Percentiles rank a stretch among this genome's conserved stretches.
Conservation (phyloP, 2,113 vertebrate species). For the Oreochromis spilurus region DNA sequence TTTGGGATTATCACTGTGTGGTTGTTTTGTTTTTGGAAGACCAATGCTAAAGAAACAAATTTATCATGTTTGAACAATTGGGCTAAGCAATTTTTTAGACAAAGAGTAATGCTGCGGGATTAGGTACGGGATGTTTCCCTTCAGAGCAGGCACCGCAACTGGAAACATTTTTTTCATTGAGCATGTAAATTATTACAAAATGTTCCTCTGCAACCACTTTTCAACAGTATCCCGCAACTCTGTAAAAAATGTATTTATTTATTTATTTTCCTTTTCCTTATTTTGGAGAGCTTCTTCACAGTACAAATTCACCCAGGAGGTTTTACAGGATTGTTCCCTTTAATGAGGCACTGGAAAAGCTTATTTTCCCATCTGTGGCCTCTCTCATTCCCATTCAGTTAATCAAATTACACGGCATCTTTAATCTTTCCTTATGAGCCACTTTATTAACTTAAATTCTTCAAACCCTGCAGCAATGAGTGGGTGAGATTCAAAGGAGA, state of each 20-base stretch:
- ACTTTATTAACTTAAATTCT: constrained; percentile 70
- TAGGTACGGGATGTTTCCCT: constrained; percentile 38
- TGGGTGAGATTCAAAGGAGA: constrained; percentile 59
- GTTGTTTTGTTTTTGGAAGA: constrained; percentile 30
- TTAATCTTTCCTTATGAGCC: constrained; percentile 72
- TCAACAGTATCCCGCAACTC: constrained; percentile 21
- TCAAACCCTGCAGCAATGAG: constrained; percentile 58
- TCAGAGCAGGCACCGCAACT: not conserved
- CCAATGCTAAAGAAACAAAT: constrained; percentile 25
- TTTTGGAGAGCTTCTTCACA: constrained; percentile 24
- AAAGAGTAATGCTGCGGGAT: constrained; percentile 14
- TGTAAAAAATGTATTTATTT: not conserved
- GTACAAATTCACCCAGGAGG: constrained; percentile 57
- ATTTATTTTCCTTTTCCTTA: not conserved
- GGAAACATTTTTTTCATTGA: constrained; percentile 34
- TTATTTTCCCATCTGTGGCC: constrained; percentile 73
- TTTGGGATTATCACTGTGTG: constrained; percentile 16
- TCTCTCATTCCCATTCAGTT: constrained; percentile 58
- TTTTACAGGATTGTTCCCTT: constrained; percentile 67
- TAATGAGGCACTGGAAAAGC: constrained; percentile 73
- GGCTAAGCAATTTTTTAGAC: constrained; percentile 2
- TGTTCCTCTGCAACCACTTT: constrained; percentile 30
- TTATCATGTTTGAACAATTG: constrained; percentile 29
- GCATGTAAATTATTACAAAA: constrained; percentile 51
- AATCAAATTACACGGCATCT: constrained; percentile 72